Conservation (phyloP, 2,113 vertebrate genomes). For the Lucifuga dentata region DNA sequence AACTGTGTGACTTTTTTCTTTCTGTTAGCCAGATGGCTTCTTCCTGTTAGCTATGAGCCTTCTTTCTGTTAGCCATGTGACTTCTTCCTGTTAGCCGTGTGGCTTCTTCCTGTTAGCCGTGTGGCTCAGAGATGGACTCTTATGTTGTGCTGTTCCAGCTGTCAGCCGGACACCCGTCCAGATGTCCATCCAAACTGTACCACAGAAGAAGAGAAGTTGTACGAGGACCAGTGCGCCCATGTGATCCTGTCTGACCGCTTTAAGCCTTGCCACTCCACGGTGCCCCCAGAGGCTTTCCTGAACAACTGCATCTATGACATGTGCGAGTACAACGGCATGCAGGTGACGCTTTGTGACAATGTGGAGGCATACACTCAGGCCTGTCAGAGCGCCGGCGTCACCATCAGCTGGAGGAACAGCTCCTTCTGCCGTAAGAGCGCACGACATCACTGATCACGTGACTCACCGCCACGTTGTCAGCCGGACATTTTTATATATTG, state of each 20-base stretch:
- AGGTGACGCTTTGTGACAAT: conserved; percentile 82
- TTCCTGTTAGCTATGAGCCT: no score
- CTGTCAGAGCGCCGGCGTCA: conserved; percentile 82
- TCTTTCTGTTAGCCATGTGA: no score
- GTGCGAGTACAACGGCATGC: conserved; percentile 85
- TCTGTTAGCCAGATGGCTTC: no score
- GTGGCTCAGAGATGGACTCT: no score
- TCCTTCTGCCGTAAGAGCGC: conserved; percentile 89
- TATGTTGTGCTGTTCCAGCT: conserved; percentile 68
- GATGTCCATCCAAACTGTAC: conserved; percentile 77
- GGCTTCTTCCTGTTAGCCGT: no score
- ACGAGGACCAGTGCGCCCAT: conserved; percentile 61
- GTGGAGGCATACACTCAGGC: conserved; percentile 84
- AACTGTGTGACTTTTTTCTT: no score
- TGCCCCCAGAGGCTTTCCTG: conserved; percentile 77
- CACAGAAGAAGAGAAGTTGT: conserved; percentile 52
- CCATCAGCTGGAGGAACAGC: conserved; percentile 86
- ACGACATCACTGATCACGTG: no score
- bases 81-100: no score
- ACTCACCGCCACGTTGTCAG: no score
- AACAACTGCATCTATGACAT: conserved; percentile 83
- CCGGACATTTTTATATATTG: no score
- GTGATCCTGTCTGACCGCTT: conserved; percentile 74
- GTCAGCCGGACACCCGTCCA: conserved; percentile 77
- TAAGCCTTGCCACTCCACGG: conserved; percentile 72